Evolutionary conservation across 2,888 invertebrate species (phyloP).

Genomic region (Leptopilina syphax): DNA sequence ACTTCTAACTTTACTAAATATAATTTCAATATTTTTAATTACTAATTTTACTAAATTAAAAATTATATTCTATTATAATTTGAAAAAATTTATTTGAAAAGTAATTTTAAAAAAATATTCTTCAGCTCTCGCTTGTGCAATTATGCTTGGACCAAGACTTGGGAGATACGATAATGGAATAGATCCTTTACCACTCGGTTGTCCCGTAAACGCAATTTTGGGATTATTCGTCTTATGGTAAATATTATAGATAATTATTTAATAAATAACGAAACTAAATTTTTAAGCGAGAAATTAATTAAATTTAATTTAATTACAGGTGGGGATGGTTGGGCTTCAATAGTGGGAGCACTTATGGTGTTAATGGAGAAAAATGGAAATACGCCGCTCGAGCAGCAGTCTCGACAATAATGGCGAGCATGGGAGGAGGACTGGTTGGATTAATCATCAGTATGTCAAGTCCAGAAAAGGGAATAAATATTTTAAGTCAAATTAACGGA

Average conservation of each 20-base stretch:
- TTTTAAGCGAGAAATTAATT: no score
- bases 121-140: constrained; percentile 90
- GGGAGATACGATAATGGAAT: constrained; percentile 89
- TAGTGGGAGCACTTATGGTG: constrained; percentile 92
- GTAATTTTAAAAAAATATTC: not conserved
- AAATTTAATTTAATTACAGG: constrained; percentile 56
- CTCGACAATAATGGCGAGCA: constrained; percentile 93
- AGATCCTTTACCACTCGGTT: constrained; percentile 88
- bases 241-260: not conserved
- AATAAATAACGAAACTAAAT: not conserved
- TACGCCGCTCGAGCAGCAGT: constrained; percentile 93
- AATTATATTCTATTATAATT: no score
- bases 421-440: constrained; percentile 90
- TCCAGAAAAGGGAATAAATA: constrained; percentile 84
- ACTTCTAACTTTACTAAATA: no score
- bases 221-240: constrained; percentile 93
- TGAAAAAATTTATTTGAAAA: no score
- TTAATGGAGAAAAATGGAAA: constrained; percentile 92
- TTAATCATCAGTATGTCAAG: constrained; percentile 79
- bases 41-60: no score
- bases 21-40: no score
- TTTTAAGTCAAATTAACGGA: constrained; percentile 92
- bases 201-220: constrained; percentile 93
- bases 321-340: constrained; percentile 99
- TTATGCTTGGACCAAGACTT: constrained; percentile 92